Evolutionary conservation across 2,113 vertebrate genomes (phyloP).

Genomic region (Psilopsiagon aymara): DNA sequence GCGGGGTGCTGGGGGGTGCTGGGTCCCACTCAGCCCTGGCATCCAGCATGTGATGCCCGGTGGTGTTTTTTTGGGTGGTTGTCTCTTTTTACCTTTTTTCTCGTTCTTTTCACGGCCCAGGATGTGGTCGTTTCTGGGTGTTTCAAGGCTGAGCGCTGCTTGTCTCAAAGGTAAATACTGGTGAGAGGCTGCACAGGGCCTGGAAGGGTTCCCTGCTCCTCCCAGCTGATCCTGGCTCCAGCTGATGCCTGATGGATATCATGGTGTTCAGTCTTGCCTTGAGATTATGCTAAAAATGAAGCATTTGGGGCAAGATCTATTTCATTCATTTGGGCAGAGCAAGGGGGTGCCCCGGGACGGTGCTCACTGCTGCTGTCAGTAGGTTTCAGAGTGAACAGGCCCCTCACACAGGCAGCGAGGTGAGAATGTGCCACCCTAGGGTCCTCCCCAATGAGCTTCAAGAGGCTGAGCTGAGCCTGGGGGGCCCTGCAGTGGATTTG

Average conservation of each 20-base stretch:
- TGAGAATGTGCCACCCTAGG: background rate
- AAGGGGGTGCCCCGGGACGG: background rate
- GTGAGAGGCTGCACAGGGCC: background rate
- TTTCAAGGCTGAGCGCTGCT: constrained; percentile 26
- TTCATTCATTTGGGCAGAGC: background rate
- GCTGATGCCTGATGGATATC: fast-evolving
- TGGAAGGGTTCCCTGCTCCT: background rate
- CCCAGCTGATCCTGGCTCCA: fast-evolving
- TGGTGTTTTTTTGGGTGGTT: background rate
- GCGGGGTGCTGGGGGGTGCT: background rate
- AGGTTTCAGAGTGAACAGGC: background rate
- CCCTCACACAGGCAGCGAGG: background rate
- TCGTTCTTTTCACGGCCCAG: background rate
- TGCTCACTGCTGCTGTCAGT: background rate
- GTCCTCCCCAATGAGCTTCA: background rate
- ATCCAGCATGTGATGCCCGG: fast-evolving
- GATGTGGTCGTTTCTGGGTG: constrained; percentile 70
- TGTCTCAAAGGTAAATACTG: constrained; percentile 68
- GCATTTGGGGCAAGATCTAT: background rate
- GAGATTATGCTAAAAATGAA: background rate
- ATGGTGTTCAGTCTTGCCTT: fast-evolving
- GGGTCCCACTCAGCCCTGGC: background rate
- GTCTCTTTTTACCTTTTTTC: background rate
- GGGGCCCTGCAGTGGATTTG: fast-evolving
- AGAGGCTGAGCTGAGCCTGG: background rate